Percentiles rank a stretch among this genome's conserved stretches.
phyloP scores from a whole-genome alignment of 2,113 vertebrate species.

The Eolophus roseicapilla region DNA sequence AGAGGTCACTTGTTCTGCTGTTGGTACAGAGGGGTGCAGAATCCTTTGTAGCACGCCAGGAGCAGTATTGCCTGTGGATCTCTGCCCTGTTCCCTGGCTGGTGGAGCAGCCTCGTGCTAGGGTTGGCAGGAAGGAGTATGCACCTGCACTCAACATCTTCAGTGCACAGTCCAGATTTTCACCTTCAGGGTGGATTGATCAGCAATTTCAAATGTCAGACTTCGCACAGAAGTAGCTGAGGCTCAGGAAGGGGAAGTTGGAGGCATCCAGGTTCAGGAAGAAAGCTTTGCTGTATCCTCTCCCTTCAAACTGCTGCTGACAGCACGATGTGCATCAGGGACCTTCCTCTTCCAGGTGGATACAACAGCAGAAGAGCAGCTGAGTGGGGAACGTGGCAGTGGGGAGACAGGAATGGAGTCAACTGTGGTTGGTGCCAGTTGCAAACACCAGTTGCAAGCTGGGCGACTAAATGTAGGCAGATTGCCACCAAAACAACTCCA shows the following conservation, averaged over 20 bases:
- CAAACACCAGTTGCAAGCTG: background rate
- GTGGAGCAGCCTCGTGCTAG: accelerated
- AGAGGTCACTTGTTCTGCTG: background rate
- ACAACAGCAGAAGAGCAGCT: background rate
- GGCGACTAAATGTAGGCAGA: background rate
- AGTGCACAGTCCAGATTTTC: background rate
- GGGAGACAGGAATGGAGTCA: background rate
- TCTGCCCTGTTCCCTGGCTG: background rate
- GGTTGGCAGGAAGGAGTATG: background rate
- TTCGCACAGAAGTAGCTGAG: background rate
- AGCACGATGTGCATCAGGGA: background rate
- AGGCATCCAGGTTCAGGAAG: background rate
- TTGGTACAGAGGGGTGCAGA: background rate
- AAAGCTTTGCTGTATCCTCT: background rate
- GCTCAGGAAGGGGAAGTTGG: background rate
- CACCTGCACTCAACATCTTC: background rate
- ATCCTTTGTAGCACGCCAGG: background rate
- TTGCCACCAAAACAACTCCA: background rate
- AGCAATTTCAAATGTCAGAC: background rate
- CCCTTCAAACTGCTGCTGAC: background rate
- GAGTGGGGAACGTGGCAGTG: background rate
- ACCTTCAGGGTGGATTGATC: background rate
- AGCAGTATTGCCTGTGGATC: background rate
- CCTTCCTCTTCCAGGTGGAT: background rate
- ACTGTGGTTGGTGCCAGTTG: background rate